A percentile compares a stretch with the other conserved stretches of the same genome.
These are phyloP conservation scores for Ceratothoa steindachneri DNA, from an alignment of 2,888 invertebrate species.

Conservation along the genomic window DNA sequence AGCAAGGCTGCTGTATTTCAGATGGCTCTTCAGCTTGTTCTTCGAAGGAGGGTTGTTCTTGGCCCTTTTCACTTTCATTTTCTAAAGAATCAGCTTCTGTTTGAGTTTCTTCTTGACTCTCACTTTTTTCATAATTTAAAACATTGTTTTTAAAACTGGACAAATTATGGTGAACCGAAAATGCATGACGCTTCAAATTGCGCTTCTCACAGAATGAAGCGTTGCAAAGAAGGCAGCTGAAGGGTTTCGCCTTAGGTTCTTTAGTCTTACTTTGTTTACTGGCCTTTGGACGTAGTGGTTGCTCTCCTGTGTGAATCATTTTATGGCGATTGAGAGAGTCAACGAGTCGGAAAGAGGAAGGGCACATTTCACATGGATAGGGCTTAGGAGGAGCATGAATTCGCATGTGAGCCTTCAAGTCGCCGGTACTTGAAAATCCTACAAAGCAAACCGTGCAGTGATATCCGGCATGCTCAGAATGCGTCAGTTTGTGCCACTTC, in stretches of 20 bases:
- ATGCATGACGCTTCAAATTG: constrained; percentile 38
- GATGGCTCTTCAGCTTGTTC: constrained; percentile 24
- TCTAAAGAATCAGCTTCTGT: not conserved
- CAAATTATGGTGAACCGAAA: constrained; percentile 37
- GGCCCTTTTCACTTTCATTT: constrained; percentile 14
- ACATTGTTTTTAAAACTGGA: not conserved
- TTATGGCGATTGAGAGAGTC: constrained; percentile 40
- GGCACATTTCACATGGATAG: constrained; percentile 37
- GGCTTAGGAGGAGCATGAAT: constrained; percentile 46
- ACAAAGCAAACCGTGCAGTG: constrained; percentile 41
- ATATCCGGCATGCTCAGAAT: constrained; percentile 35
- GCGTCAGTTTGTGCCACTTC: constrained; percentile 45
- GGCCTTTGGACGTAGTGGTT: constrained; percentile 27
- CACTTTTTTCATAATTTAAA: not conserved
- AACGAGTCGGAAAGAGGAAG: constrained; percentile 42
- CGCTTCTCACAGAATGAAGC: constrained; percentile 47
- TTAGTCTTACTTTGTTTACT: constrained; percentile 25
- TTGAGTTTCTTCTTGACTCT: not conserved
- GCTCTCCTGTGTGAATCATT: constrained; percentile 43
- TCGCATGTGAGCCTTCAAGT: constrained; percentile 42
- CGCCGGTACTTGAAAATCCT: constrained; percentile 40
- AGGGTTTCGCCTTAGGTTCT: constrained; percentile 33
- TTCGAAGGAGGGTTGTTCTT: constrained; percentile 27
- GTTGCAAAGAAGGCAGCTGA: constrained; percentile 33
- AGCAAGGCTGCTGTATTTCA: not conserved